phyloP scores from a whole-genome alignment of 2,888 invertebrate species.

The Morpho helenor region DNA sequence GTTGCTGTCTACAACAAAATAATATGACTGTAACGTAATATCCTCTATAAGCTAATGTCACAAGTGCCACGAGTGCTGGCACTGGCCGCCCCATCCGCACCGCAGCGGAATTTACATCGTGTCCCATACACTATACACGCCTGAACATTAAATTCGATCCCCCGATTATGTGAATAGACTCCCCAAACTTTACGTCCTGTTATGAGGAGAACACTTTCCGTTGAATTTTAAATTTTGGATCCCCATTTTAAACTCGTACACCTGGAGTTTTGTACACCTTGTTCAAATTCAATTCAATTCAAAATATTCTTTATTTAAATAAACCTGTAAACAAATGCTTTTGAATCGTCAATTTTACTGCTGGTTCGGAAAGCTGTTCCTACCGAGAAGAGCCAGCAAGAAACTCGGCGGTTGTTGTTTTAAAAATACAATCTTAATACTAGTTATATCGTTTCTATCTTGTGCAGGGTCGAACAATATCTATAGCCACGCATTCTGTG shows the following conservation, averaged over 20 bases:
- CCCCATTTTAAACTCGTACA: no score
- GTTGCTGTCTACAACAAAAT: no score
- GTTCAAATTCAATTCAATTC: background rate
- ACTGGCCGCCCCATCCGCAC: conserved; percentile 47
- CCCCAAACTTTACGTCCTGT: conserved; percentile 22
- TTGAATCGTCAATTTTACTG: no score
- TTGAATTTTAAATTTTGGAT: conserved; percentile 7
- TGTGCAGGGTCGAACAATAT: no score
- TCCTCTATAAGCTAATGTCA: conserved; percentile 30
- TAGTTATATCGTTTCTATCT: no score
- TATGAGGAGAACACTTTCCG: conserved; percentile 15
- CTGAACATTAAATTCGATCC: conserved; percentile 56
- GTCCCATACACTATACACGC: conserved; percentile 38
- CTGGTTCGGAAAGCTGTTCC: no score
- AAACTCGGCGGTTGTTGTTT: no score
- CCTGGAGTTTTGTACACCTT: conserved; percentile 2
- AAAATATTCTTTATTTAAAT: no score
- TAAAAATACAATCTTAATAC: no score
- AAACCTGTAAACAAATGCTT: no score
- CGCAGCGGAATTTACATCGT: conserved; percentile 53
- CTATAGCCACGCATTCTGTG: no score
- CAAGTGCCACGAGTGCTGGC: conserved; percentile 46
- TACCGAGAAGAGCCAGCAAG: no score
- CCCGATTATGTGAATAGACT: conserved; percentile 48
- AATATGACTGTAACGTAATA: background rate